Base-by-base conservation (phyloP, 2,888 invertebrate species). In the Mesochorus sp. region DNA sequence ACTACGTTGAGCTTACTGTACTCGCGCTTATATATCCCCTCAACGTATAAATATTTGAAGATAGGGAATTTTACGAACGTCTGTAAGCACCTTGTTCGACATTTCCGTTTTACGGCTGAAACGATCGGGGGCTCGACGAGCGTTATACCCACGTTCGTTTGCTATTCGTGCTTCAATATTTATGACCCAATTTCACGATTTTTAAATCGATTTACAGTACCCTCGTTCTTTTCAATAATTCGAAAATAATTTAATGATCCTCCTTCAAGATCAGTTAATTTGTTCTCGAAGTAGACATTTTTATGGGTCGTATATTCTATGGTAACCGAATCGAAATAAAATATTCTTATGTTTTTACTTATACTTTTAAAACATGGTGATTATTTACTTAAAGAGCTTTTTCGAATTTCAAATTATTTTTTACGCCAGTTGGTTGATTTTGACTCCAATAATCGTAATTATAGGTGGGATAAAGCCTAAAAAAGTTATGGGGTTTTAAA, bases 41-140 rank as follows among this genome's bases (percentile, higher is more conserved):
- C 70, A 17, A 28, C 31, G 57, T 57, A 49, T 76, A 76, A 76
- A 76, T 76, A 76, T 76, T 76, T 76, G 55, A 75, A 37, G 47
- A 57, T 47, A 34, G 59, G 14, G 62, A 49, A 44, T 64, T 70
- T 70, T 76, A 70, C 76, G 64, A 64, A 64, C 62, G 19, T 12
- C 28, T 21, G 34, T 24, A 39, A 12, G 14, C 67, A 37, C 53
- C 14, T 28, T 39, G 39, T 47, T 61, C 28, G 21, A 47, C 61
- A 10, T 39, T 74, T 12, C 14, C 55, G 44, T 53, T 66, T 53
- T 67, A 66, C 59, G 42, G 17, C n/a, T n/a, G 44, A 31, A 21
- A 55, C 17, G 57, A 66, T 59, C 21, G 55, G 26, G 34, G 47
- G 26, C n/a, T 47, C 31, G n/a, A 47, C 1, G 19, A 44, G 31